Conservation (phyloP, 2,888 invertebrate species). For the Branchipolynoe longqiensis region DNA sequence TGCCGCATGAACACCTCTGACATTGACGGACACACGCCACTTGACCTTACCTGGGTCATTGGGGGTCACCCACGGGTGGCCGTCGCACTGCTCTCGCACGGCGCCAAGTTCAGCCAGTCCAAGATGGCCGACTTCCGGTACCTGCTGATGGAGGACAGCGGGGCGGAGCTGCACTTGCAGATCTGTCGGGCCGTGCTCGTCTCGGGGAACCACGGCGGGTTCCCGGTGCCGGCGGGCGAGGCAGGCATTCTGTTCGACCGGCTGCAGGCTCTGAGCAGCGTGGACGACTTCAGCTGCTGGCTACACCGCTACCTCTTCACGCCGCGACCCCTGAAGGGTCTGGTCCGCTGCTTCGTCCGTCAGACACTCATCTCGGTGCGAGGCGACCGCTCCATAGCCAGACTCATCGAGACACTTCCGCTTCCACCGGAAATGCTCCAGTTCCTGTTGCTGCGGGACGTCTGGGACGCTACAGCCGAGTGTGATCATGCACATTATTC, state of each 20-base stretch:
- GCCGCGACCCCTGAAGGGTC: conserved; percentile 3
- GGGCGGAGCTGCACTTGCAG: conserved; percentile 17
- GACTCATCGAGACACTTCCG: neutral
- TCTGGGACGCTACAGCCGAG: neutral
- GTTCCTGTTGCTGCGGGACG: conserved; percentile 1
- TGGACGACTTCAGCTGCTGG: conserved; percentile 35
- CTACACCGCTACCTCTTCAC: conserved; percentile 32
- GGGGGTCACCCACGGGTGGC: conserved; percentile 51
- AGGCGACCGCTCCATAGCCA: neutral
- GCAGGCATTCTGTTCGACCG: conserved; percentile 11
- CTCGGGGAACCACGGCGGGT: conserved; percentile 32
- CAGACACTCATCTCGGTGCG: neutral
- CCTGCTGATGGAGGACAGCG: conserved; percentile 43
- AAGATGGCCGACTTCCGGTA: conserved; percentile 48
- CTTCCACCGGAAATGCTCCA: neutral
- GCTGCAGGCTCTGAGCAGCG: conserved; percentile 1
- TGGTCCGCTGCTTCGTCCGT: neutral
- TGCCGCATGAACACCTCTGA: neutral
- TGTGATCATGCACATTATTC: conserved; percentile 30
- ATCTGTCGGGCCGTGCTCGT: conserved; percentile 27
- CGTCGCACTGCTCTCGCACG: conserved; percentile 13
- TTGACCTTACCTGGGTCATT: conserved; percentile 36
- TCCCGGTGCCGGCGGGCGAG: conserved; percentile 4
- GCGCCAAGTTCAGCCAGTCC: conserved; percentile 39
- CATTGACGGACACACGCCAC: conserved; percentile 36